Percentiles rank a stretch among this genome's conserved stretches.
Evolutionary conservation across 2,888 invertebrate genomes (phyloP).

Genomic region (Chloroclysta siterata): DNA sequence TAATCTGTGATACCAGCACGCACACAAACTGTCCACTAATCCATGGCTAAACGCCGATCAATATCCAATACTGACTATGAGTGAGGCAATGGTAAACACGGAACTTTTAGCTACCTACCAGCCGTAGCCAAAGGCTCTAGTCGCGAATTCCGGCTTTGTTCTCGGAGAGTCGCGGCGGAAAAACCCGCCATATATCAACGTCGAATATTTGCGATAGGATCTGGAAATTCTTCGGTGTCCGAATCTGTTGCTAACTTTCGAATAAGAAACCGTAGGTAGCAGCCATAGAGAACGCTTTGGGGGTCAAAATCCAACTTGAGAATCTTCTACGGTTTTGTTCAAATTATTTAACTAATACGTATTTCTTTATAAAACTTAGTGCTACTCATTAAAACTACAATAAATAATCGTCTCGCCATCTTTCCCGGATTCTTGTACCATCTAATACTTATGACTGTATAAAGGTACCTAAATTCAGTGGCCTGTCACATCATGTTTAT

Average conservation of each 20-base stretch:
- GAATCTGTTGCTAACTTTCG: conserved; percentile 9
- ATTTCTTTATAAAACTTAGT: too few species aligned
- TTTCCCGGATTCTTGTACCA: too few species aligned
- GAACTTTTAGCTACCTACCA: conserved; percentile 1
- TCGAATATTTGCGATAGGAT: conserved; percentile 32
- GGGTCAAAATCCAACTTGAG: too few species aligned
- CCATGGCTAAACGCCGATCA: conserved; percentile 6
- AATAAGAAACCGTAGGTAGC: conserved; percentile 2
- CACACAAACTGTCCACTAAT: conserved; percentile 15
- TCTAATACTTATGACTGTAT: too few species aligned
- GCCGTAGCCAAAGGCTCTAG: conserved; percentile 12
- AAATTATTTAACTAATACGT: too few species aligned
- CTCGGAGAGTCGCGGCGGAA: conserved; percentile 59
- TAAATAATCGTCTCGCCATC: too few species aligned
- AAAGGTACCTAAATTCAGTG: too few species aligned
- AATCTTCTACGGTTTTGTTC: too few species aligned
- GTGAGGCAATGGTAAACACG: conserved; percentile 11
- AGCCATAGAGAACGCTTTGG: not conserved
- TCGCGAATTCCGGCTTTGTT: conserved; percentile 57
- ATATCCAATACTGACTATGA: conserved; percentile 7
- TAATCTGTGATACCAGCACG: conserved; percentile 5
- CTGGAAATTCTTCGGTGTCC: conserved; percentile 9
- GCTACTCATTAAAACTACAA: too few species aligned
- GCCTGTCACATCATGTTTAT: too few species aligned
- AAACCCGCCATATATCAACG: conserved; percentile 56